phyloP scores from a whole-genome alignment of 53 echinoderm and acorn worm genomes.

The Temnopleurus reevesii region DNA sequence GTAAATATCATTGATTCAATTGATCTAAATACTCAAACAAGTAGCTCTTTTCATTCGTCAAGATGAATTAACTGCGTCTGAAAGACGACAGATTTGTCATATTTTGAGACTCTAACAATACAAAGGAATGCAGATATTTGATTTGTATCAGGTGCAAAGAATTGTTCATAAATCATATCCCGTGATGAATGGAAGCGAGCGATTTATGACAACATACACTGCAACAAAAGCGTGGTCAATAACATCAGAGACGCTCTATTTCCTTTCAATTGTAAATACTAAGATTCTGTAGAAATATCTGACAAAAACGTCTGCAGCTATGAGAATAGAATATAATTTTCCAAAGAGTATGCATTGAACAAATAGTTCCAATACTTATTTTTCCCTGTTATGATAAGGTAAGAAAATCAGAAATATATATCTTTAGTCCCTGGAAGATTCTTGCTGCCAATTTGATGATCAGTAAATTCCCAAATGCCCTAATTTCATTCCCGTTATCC shows the following conservation, averaged over 20 bases:
- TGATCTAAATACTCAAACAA: neutral
- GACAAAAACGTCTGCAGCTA: neutral
- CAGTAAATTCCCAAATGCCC: neutral
- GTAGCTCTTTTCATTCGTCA: neutral
- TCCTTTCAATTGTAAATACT: neutral
- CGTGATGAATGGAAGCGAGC: neutral
- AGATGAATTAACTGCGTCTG: neutral
- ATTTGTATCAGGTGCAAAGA: neutral
- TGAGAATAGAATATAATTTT: too few relatives aligned
- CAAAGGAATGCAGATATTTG: neutral
- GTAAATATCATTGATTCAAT: neutral
- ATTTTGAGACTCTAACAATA: neutral
- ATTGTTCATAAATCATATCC: slow-evolving; percentile 1
- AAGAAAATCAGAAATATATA: too few relatives aligned
- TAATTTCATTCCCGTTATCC: slow-evolving; percentile 6
- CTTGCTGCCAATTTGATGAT: neutral
- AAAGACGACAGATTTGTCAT: slow-evolving; percentile 17
- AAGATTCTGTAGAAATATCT: neutral
- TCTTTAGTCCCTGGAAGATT: neutral
- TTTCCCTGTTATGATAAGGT: too few relatives aligned
- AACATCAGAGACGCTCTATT: neutral
- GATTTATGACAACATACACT: neutral
- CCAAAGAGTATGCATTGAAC: too few relatives aligned
- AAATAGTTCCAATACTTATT: too few relatives aligned
- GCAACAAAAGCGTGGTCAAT: neutral